phyloP scores from a whole-genome alignment of 1,140 invertebrate genomes.

The Drosophila erecta region DNA sequence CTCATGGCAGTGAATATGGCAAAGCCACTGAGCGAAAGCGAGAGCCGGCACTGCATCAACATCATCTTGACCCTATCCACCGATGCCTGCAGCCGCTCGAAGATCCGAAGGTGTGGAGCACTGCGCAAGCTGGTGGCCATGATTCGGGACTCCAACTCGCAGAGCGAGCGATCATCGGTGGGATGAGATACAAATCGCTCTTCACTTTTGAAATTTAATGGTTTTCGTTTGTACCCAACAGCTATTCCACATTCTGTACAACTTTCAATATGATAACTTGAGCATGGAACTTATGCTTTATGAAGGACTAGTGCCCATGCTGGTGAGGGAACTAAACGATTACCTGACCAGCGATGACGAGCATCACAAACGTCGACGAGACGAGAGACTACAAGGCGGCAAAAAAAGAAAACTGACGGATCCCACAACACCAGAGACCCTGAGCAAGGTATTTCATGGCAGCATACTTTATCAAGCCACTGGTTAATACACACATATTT shows the following conservation, averaged over 20 bases:
- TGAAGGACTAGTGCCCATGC: conserved; percentile 71
- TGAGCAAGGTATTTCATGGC: conserved; percentile 54
- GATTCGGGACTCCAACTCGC: conserved; percentile 69
- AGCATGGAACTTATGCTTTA: conserved; percentile 80
- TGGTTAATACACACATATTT: background rate
- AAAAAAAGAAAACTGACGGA: conserved; percentile 77
- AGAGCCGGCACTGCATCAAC: conserved; percentile 76
- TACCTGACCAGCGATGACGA: conserved; percentile 79
- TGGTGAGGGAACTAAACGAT: conserved; percentile 74
- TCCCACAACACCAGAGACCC: conserved; percentile 46
- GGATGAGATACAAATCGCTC: background rate
- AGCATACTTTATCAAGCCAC: background rate
- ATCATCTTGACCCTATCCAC: conserved; percentile 74
- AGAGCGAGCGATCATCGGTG: conserved; percentile 73
- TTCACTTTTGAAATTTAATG: background rate
- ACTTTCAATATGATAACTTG: conserved; percentile 83
- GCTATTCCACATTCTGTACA: conserved; percentile 76
- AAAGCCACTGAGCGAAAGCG: conserved; percentile 67
- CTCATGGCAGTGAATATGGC: conserved; percentile 70
- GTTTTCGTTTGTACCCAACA: conserved; percentile 7
- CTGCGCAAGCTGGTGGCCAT: conserved; percentile 75
- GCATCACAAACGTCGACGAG: conserved; percentile 69
- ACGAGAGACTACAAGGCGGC: conserved; percentile 69
- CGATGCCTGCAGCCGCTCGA: conserved; percentile 82
- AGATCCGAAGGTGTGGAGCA: conserved; percentile 77